These are phyloP conservation scores for Ennomos erosarius DNA, from an alignment of 2,888 invertebrate genomes.

Conservation along the genomic window DNA sequence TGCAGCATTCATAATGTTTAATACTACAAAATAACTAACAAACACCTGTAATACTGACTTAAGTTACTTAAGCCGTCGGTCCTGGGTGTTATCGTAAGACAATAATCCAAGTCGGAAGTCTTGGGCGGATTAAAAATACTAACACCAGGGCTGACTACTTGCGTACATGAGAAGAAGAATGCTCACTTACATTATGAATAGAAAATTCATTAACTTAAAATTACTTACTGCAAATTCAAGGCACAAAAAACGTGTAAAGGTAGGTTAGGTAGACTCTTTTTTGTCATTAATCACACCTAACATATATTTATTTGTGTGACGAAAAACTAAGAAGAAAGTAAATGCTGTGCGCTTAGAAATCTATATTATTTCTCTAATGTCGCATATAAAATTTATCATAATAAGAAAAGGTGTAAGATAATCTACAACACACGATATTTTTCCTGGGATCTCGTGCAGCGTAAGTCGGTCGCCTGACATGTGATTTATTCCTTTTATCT, in stretches of 20 bases:
- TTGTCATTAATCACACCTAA: not conserved
- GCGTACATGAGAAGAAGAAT: no score
- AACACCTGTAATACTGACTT: no score
- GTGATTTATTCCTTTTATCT: conserved; percentile 81
- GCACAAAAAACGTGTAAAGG: not conserved
- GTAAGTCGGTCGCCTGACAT: conserved; percentile 73
- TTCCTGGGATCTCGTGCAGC: conserved; percentile 54
- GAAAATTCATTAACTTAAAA: no score
- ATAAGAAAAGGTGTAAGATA: conserved; percentile 29
- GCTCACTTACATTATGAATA: no score
- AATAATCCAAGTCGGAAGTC: no score
- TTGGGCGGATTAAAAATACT: no score
- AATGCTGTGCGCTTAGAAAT: not conserved
- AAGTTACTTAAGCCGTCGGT: no score
- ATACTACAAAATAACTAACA: no score
- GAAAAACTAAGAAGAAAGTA: no score
- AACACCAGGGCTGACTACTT: no score
- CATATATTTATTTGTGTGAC: not conserved
- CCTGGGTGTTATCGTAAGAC: no score
- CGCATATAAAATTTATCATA: conserved; percentile 20
- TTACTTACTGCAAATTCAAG: no score
- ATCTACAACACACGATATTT: conserved; percentile 54
- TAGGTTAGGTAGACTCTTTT: not conserved
- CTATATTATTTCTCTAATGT: not conserved
- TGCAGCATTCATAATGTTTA: not conserved